These are phyloP conservation scores for Nesogale talazaci DNA, from an alignment of 2,113 vertebrate species.

Conservation along the genomic window DNA sequence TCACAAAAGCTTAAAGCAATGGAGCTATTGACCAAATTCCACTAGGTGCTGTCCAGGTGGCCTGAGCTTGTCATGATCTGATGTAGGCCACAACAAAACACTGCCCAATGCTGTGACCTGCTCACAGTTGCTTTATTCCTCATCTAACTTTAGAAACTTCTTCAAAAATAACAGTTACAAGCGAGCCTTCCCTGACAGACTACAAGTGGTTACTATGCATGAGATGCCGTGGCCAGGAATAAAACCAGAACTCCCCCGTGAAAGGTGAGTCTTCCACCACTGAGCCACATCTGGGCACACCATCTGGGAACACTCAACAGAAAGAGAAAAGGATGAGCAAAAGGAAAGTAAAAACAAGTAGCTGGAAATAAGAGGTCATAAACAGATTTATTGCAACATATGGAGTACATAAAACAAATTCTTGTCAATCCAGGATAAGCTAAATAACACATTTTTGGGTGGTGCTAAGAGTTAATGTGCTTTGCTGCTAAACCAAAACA, in stretches of 20 bases:
- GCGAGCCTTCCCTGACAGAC: too few species aligned
- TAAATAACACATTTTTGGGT: neutral
- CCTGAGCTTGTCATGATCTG: too few species aligned
- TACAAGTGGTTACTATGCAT: too few species aligned
- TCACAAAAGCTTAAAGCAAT: slow-evolving; percentile 16
- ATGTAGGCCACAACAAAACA: too few species aligned
- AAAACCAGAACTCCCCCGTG: too few species aligned
- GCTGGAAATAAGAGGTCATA: neutral
- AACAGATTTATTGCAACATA: neutral
- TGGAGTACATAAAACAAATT: neutral
- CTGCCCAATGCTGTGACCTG: too few species aligned
- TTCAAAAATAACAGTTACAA: too few species aligned
- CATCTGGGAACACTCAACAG: neutral
- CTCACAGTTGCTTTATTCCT: too few species aligned
- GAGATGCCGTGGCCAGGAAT: too few species aligned
- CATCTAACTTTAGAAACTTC: too few species aligned
- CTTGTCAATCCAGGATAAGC: neutral
- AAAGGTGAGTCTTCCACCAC: too few species aligned
- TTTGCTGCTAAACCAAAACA: neutral
- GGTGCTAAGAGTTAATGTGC: neutral
- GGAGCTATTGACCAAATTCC: slow-evolving; percentile 6
- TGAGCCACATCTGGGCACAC: too few species aligned
- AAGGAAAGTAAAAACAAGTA: neutral
- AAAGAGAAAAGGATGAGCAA: neutral
- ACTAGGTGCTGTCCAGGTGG: neutral